Evolutionary conservation across 2,797 vertebrate species (phyloP).

Genomic region (Danio jaintianensis): DNA sequence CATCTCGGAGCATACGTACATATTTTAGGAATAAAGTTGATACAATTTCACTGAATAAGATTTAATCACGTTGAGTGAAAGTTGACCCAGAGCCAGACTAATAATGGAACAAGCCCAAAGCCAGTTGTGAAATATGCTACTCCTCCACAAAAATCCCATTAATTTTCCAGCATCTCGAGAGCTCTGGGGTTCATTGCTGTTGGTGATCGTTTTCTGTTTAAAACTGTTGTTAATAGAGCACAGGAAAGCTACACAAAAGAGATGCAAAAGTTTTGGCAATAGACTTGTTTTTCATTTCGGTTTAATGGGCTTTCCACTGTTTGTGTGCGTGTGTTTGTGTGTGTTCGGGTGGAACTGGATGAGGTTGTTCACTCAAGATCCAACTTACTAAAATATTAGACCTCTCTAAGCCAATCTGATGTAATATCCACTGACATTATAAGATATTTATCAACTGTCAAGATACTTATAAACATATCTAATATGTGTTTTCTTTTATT

Average conservation of each 20-base stretch:
- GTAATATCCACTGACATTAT: not conserved
- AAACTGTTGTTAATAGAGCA: conserved; percentile 12
- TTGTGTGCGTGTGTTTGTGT: not conserved
- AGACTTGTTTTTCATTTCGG: not conserved
- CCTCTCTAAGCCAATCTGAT: not conserved
- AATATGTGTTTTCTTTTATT: not conserved
- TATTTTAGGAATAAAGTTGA: conserved; percentile 9
- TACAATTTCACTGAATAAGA: conserved; percentile 24
- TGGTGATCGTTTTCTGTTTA: conserved; percentile 7
- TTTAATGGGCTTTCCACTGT: not conserved
- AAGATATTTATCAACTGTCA: not conserved
- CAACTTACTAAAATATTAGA: not conserved
- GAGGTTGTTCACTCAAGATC: not conserved
- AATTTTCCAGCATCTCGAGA: not conserved
- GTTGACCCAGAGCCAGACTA: conserved; percentile 8
- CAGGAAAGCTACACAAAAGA: not conserved
- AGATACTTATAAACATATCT: not conserved
- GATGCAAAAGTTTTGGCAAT: conserved; percentile 17
- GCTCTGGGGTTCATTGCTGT: conserved; percentile 1
- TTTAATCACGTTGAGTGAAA: conserved; percentile 25
- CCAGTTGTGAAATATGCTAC: conserved; percentile 36
- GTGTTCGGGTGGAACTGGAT: not conserved
- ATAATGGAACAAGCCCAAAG: conserved; percentile 20
- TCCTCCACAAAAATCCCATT: conserved; percentile 15
- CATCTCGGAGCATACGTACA: conserved; percentile 11